phyloP scores from a whole-genome alignment of 2,888 invertebrate species.

The Ectemnius cavifrons region DNA sequence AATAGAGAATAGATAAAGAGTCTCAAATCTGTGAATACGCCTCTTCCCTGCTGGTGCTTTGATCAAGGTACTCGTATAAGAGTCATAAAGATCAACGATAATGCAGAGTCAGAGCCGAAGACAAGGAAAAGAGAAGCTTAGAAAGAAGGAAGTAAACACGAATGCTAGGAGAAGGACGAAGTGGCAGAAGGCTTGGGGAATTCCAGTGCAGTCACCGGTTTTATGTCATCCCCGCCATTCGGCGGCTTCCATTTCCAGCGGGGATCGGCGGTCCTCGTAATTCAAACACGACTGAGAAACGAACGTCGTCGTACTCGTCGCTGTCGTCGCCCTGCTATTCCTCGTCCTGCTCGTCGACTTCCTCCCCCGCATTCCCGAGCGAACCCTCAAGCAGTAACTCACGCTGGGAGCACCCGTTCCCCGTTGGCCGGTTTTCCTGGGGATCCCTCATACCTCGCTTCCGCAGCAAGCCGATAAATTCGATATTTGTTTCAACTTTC shows the following conservation, averaged over 20 bases:
- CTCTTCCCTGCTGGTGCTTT: slow-evolving; percentile 40
- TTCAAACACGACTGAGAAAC: slow-evolving; percentile 60
- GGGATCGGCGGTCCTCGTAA: slow-evolving; percentile 64
- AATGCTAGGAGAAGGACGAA: not conserved
- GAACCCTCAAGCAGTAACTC: slow-evolving; percentile 54
- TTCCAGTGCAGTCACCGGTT: slow-evolving; percentile 60
- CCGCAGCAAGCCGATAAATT: slow-evolving; percentile 72
- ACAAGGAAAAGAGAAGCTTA: not conserved
- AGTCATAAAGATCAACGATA: slow-evolving; percentile 18
- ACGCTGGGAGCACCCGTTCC: slow-evolving; percentile 50
- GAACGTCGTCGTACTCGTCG: slow-evolving; percentile 55
- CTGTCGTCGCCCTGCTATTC: slow-evolving; percentile 41
- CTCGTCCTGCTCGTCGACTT: slow-evolving; percentile 58
- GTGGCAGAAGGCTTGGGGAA: slow-evolving; percentile 42
- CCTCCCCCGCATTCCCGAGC: slow-evolving; percentile 46
- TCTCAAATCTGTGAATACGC: too few species aligned
- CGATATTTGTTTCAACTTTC: slow-evolving; percentile 77
- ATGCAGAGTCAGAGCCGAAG: not conserved
- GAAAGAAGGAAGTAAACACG: not conserved
- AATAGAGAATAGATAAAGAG: not conserved
- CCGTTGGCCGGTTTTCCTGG: slow-evolving; percentile 52
- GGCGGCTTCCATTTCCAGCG: slow-evolving; percentile 69
- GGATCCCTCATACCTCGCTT: slow-evolving; percentile 19
- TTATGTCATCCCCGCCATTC: slow-evolving; percentile 69
- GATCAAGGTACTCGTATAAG: slow-evolving; percentile 43